Conservation (phyloP, 2,113 vertebrate species). For the Sarotherodon lohbergeri region DNA sequence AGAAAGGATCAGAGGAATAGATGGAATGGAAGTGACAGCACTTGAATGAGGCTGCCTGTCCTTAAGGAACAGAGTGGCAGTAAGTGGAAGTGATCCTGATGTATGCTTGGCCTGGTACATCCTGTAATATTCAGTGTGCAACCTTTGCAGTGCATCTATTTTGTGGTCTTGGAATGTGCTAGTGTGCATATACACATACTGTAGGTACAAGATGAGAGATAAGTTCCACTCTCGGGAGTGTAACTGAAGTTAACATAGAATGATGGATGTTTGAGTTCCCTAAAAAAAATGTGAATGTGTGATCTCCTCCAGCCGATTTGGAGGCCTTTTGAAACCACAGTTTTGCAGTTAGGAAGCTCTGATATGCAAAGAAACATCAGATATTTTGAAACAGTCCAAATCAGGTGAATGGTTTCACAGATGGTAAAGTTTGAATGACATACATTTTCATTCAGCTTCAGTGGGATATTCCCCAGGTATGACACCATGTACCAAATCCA, state of each 20-base stretch:
- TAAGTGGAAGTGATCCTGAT: conserved; percentile 3
- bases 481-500: neutral
- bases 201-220: neutral
- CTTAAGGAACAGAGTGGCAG: conserved; percentile 2
- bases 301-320: neutral
- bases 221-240: neutral
- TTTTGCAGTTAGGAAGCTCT: neutral
- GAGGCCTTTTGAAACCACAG: neutral
- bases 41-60: conserved; percentile 2
- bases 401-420: neutral
- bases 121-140: neutral
- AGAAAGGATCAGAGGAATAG: conserved; percentile 18
- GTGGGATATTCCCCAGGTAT: neutral
- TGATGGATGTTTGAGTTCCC: neutral
- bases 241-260: neutral
- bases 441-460: neutral
- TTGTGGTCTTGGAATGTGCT: neutral
- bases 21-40: conserved; percentile 4
- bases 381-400: neutral
- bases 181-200: neutral
- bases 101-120: neutral
- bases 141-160: neutral
- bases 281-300: neutral
- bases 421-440: neutral
- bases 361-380: neutral